Conservation (phyloP, 2,797 vertebrate species). For the Eulemur rubriventer region DNA sequence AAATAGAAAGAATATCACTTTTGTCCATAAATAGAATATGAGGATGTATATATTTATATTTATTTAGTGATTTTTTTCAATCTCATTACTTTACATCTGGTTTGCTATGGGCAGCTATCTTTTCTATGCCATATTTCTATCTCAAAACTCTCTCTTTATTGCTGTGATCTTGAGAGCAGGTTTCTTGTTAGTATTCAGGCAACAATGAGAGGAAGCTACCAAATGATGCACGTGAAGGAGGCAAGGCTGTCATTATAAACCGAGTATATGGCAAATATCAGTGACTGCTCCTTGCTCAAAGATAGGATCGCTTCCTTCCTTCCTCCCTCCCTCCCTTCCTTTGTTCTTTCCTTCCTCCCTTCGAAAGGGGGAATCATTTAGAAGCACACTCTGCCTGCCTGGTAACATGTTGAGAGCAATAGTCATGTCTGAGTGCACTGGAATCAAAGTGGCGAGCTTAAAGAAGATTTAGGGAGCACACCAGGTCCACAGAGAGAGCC, state of each 20-base stretch:
- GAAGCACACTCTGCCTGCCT: background rate
- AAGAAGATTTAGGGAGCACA: background rate
- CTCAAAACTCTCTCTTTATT: background rate
- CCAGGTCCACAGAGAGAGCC: background rate
- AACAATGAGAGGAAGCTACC: background rate
- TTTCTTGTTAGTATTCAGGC: conserved; percentile 57
- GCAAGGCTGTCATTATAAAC: background rate
- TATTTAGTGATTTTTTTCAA: background rate
- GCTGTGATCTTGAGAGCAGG: background rate
- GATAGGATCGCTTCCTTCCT: background rate
- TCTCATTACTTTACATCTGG: background rate
- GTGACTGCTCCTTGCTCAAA: background rate
- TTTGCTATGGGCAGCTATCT: background rate
- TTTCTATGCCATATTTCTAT: background rate
- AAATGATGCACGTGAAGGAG: background rate
- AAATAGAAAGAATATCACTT: background rate
- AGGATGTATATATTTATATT: background rate
- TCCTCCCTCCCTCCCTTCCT: accelerated
- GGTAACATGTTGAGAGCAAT: background rate
- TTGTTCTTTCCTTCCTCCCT: too few relatives aligned
- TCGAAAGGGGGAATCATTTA: background rate
- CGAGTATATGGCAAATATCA: conserved; percentile 6
- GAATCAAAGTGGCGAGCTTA: background rate
- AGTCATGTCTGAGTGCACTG: background rate
- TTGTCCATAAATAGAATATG: background rate